Evolutionary conservation across 1,140 invertebrate genomes (phyloP).

Genomic region (Archivesica marissinica): DNA sequence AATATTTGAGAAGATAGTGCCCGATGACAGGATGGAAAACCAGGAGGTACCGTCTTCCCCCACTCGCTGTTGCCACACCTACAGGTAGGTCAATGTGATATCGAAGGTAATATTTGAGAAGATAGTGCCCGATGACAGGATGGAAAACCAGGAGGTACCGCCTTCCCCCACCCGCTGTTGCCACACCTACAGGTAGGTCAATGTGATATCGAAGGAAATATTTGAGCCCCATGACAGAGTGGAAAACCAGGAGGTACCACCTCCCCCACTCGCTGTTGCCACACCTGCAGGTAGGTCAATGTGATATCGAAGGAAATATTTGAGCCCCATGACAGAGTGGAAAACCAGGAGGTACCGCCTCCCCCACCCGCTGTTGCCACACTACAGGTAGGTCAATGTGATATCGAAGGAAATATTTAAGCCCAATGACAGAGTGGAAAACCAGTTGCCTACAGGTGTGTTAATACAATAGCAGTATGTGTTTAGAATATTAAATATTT

Average conservation of each 20-base stretch:
- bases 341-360: slow-evolving; percentile 75
- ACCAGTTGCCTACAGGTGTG: too few species aligned
- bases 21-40: slow-evolving; percentile 62
- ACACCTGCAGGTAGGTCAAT: slow-evolving; percentile 84
- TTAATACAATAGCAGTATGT: too few species aligned
- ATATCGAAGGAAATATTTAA: too few species aligned
- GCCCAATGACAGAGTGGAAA: too few species aligned
- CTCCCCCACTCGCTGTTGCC: slow-evolving; percentile 74
- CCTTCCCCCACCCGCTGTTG: slow-evolving; percentile 77
- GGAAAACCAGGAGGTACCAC: slow-evolving; percentile 73
- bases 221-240: slow-evolving; percentile 87
- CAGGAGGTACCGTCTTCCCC: slow-evolving; percentile 78
- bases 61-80: slow-evolving; percentile 68
- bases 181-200: slow-evolving; percentile 81
- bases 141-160: slow-evolving; percentile 70
- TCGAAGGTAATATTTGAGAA: slow-evolving; percentile 94
- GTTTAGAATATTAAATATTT: too few species aligned
- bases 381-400: slow-evolving; percentile 68
- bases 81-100: slow-evolving; percentile 90
- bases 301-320: slow-evolving; percentile 95
- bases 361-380: slow-evolving; percentile 74
- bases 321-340: slow-evolving; percentile 84
- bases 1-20: slow-evolving; percentile 91
- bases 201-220: slow-evolving; percentile 93
- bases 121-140: slow-evolving; percentile 83